Evolutionary conservation across 2,113 vertebrate species (phyloP).

Genomic region (Cynocephalus volans): DNA sequence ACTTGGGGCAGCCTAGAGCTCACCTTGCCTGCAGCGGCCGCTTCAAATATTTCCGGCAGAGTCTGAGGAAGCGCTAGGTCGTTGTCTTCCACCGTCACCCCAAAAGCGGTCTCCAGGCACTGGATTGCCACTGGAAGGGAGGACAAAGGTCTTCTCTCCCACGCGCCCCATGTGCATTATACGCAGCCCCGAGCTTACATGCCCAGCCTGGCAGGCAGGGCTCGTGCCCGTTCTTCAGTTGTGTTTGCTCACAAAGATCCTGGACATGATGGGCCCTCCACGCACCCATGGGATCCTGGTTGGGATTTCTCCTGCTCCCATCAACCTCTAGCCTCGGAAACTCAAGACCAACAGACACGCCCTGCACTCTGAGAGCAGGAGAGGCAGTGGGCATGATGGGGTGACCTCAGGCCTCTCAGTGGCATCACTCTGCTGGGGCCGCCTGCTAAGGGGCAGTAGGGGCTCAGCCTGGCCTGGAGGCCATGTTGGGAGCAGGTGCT

Average conservation of each 20-base stretch:
- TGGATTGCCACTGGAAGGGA: constrained; percentile 94
- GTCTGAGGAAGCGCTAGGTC: constrained; percentile 92
- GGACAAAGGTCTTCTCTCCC: rapidly evolving
- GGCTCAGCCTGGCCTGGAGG: not conserved
- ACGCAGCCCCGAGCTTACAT: rapidly evolving
- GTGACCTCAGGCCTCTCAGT: not conserved
- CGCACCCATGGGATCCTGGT: not conserved
- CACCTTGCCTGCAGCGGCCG: constrained; percentile 90
- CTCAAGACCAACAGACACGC: rapidly evolving
- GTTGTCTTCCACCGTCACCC: constrained; percentile 93
- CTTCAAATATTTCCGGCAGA: constrained; percentile 94
- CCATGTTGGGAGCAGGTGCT: not conserved
- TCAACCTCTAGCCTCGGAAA: too few species aligned
- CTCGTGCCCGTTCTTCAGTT: rapidly evolving
- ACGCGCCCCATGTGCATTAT: rapidly evolving
- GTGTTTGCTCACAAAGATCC: not conserved
- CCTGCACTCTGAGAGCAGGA: not conserved
- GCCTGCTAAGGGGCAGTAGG: rapidly evolving
- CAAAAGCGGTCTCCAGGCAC: constrained; percentile 97
- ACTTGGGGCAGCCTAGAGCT: not conserved
- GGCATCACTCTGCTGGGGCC: not conserved
- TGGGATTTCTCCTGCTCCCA: not conserved
- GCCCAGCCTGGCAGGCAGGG: not conserved
- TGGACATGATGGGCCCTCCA: rapidly evolving
- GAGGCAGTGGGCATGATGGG: not conserved